A percentile compares a stretch with the other conserved stretches of the same genome.
phyloP scores from a whole-genome alignment of 2,888 invertebrate genomes.

The Siphlonurus alternatus region DNA sequence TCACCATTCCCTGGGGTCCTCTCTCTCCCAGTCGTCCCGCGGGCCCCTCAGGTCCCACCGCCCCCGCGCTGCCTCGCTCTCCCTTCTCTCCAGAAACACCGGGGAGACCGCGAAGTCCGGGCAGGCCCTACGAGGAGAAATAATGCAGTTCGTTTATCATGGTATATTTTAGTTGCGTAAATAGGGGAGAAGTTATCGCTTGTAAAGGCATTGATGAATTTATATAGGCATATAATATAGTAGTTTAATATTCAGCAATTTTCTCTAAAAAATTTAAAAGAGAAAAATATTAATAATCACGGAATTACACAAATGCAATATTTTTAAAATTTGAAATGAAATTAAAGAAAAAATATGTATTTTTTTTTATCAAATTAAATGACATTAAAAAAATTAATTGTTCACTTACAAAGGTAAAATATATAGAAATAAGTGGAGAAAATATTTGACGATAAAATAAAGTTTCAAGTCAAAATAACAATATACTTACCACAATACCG shows the following conservation, averaged over 20 bases:
- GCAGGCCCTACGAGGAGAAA: constrained; percentile 34
- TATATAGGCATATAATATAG: not conserved
- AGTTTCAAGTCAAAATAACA: too few species aligned
- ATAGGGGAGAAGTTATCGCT: not conserved
- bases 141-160: not conserved
- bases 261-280: too few species aligned
- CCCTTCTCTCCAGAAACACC: constrained; percentile 59
- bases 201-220: not conserved
- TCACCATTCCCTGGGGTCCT: constrained; percentile 57
- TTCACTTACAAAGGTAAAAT: too few species aligned
- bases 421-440: too few species aligned
- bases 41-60: constrained; percentile 58
- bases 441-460: too few species aligned
- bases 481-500: constrained; percentile 38
- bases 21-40: constrained; percentile 55
- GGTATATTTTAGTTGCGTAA: not conserved
- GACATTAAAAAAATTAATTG: too few species aligned
- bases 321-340: too few species aligned
- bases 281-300: too few species aligned
- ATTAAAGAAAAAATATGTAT: too few species aligned
- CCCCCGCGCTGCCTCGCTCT: constrained; percentile 50
- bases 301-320: too few species aligned
- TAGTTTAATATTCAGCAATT: not conserved
- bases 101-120: constrained; percentile 46
- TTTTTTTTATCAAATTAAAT: too few species aligned